Evolutionary conservation across 2,888 invertebrate species (phyloP).

Genomic region (Noctua pronuba): DNA sequence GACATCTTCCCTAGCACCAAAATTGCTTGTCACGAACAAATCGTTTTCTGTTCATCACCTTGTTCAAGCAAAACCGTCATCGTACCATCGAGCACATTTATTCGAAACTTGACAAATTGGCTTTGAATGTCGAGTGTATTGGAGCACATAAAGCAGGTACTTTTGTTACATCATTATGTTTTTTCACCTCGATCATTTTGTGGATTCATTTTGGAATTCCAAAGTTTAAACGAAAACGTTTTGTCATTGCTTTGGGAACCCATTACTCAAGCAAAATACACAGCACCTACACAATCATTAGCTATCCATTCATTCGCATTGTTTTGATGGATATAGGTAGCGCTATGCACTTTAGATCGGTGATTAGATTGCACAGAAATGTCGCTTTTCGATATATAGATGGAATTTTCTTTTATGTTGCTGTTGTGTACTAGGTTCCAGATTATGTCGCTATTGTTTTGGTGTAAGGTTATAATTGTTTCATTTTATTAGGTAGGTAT

Average conservation of each 20-base stretch:
- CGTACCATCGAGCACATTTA: slow-evolving; percentile 76
- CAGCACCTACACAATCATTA: slow-evolving; percentile 88
- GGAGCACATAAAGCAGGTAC: slow-evolving; percentile 64
- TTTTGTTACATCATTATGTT: slow-evolving; percentile 60
- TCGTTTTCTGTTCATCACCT: slow-evolving; percentile 81
- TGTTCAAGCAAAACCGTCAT: slow-evolving; percentile 74
- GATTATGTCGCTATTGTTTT: slow-evolving; percentile 33
- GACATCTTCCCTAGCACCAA: slow-evolving; percentile 82
- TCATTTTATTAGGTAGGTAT: not conserved
- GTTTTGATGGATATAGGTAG: slow-evolving; percentile 74
- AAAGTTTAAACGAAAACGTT: slow-evolving; percentile 74
- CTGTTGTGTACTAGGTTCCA: slow-evolving; percentile 51
- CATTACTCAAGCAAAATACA: slow-evolving; percentile 84
- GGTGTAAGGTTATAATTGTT: not conserved
- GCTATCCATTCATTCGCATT: slow-evolving; percentile 78
- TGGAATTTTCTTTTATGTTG: slow-evolving; percentile 63
- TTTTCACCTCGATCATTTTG: slow-evolving; percentile 64
- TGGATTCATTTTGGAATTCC: slow-evolving; percentile 53
- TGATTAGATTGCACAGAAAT: slow-evolving; percentile 79
- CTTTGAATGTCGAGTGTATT: slow-evolving; percentile 70
- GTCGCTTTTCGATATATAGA: slow-evolving; percentile 70
- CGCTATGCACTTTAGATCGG: slow-evolving; percentile 84
- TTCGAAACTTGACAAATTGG: slow-evolving; percentile 72
- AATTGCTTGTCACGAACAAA: slow-evolving; percentile 85
- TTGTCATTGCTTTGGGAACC: slow-evolving; percentile 84